Conservation (phyloP, 2,113 vertebrate species). For the Datnioides undecimradiatus region DNA sequence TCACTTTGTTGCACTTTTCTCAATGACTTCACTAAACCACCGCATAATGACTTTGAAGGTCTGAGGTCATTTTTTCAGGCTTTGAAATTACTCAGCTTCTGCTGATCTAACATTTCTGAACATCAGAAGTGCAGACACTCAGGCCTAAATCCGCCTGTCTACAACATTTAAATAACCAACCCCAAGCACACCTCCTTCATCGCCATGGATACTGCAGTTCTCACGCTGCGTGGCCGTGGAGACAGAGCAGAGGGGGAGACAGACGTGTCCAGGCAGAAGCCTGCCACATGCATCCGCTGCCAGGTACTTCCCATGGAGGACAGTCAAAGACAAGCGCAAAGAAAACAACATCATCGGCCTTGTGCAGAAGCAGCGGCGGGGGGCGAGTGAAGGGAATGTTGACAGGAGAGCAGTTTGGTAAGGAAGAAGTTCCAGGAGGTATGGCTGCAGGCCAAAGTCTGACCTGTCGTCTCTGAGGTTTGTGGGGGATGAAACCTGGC, state of each 20-base stretch:
- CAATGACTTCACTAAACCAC: constrained; percentile 15
- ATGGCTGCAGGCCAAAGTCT: constrained; percentile 81
- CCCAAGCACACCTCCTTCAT: constrained; percentile 50
- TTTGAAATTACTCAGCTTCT: constrained; percentile 28
- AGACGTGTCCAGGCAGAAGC: constrained; percentile 82
- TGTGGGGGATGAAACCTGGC: constrained; percentile 74
- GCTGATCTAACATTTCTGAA: constrained; percentile 44
- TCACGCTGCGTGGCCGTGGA: constrained; percentile 75
- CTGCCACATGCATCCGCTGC: constrained; percentile 79
- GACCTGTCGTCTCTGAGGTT: constrained; percentile 79
- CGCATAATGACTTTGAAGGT: constrained; percentile 4
- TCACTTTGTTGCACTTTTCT: background rate
- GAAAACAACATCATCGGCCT: constrained; percentile 75
- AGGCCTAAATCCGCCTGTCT: constrained; percentile 64
- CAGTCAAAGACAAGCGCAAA: constrained; percentile 78
- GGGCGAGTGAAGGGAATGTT: constrained; percentile 65
- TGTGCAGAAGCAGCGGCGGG: constrained; percentile 32
- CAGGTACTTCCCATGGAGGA: constrained; percentile 84
- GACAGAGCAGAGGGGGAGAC: constrained; percentile 62
- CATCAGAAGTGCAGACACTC: constrained; percentile 48
- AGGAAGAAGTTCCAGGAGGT: constrained; percentile 81
- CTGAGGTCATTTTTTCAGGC: constrained; percentile 34
- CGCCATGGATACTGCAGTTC: constrained; percentile 70
- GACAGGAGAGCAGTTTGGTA: constrained; percentile 72
- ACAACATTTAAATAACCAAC: constrained; percentile 60